Evolutionary conservation across 2,888 invertebrate species (phyloP), one percentile per base, ranked within the genome.

Genomic region (Minunthozetes semirufus): DNA sequence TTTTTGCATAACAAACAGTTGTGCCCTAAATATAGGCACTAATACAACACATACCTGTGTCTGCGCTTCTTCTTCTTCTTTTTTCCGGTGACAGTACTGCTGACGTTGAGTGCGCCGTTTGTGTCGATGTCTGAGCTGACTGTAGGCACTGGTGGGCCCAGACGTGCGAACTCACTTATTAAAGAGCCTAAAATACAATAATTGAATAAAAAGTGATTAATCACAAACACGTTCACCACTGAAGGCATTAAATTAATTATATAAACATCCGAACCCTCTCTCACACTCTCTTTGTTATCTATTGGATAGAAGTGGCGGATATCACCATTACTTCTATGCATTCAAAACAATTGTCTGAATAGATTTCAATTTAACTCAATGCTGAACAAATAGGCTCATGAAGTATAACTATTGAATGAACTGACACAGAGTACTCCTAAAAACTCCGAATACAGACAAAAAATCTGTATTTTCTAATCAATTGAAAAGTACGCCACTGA

Each of bases 41-140:
- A 2, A 53, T 8, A 1, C 29, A 38, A 4, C 3, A 56, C 74
- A 75, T 78, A 92, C 92, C 92, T 91, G 86, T 94, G 94, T 82
- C 94, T 88, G 82, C 94, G 88, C 85, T 94, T 94, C 88, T 94
- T 94, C 87, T 94, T 94, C 85, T 94, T 94, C 86, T 94, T 94
- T 82, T 91, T 90, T 81, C 88, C 90, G 73, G 80, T 80, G 85
- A 89, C 91, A 76, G 42, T 29, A 63, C 42, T 38, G 38, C 61
- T 27, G 22, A 27, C 50, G 46, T 53, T 72, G n/a, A 72, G 56
- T n/a, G 48, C 46, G n/a, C 53, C 42, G 56, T 72, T 72, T 33
- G 72, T 33, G 22, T 56, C 56, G 22, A 59, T 61, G 15, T 46
- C 73, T 27, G 73, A 46, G 29, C 59, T 25, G 19, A 42, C 72